Conservation (phyloP, 1,140 invertebrate species). For the Camponotus pennsylvanicus region DNA sequence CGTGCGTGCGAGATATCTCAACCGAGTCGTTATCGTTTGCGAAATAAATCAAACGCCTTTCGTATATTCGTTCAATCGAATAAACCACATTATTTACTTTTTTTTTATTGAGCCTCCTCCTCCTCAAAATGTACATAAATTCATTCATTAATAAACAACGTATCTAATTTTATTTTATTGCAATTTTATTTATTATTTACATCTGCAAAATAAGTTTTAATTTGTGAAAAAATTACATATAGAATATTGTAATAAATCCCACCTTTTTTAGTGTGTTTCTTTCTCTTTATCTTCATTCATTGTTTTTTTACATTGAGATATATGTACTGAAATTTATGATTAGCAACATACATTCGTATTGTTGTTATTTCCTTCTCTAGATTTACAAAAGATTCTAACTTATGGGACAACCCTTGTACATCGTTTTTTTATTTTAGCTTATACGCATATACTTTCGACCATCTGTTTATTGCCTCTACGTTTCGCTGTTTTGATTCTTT, state of each 20-base stretch:
- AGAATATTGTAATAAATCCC: background rate
- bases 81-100: slow-evolving; percentile 21
- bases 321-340: slow-evolving; percentile 45
- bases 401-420: slow-evolving; percentile 49
- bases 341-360: slow-evolving; percentile 60
- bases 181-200: background rate
- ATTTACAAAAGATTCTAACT: slow-evolving; percentile 65
- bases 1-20: slow-evolving; percentile 32
- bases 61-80: slow-evolving; percentile 43
- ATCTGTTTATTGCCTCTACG: slow-evolving; percentile 9
- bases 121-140: background rate
- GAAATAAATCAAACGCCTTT: slow-evolving; percentile 63
- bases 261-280: background rate
- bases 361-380: slow-evolving; percentile 48
- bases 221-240: background rate
- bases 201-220: background rate
- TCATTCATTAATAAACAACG: background rate
- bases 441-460: background rate
- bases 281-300: background rate
- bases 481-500: slow-evolving; percentile 4
- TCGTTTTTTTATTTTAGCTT: slow-evolving; percentile 52
- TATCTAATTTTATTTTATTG: background rate
- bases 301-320: slow-evolving; percentile 13
- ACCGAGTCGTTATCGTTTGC: slow-evolving; percentile 52
- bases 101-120: background rate